Percentiles rank a stretch among this genome's conserved stretches.
These are phyloP conservation scores for Tetrax tetrax DNA, from an alignment of 2,113 vertebrate species.

Conservation along the genomic window DNA sequence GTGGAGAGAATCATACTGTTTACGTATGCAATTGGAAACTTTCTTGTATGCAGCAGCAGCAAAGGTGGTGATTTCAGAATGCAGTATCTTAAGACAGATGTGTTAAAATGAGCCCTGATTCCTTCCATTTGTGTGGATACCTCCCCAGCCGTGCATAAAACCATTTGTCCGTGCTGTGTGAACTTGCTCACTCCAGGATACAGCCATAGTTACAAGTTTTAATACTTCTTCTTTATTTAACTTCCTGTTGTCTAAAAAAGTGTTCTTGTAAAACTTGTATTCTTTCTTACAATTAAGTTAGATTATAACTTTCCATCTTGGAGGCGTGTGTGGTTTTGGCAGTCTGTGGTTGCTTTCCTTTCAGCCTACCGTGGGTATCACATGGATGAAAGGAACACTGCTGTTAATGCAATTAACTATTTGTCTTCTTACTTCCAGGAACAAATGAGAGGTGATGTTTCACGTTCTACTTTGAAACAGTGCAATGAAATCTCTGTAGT, in stretches of 20 bases:
- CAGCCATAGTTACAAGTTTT: neutral
- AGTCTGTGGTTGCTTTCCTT: neutral
- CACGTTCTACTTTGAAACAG: neutral
- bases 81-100: neutral
- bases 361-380: neutral
- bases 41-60: neutral
- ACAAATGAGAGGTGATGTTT: neutral
- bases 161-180: neutral
- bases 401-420: neutral
- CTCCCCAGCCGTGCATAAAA: neutral
- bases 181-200: neutral
- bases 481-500: rapidly evolving
- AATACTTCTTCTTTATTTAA: neutral
- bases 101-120: neutral
- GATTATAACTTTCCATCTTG: neutral
- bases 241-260: neutral
- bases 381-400: neutral
- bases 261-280: neutral
- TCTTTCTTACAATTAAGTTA: neutral
- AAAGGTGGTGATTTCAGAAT: neutral
- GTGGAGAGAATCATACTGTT: neutral
- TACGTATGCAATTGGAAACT: neutral
- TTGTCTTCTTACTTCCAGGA: neutral
- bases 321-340: neutral
- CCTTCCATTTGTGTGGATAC: neutral